These are phyloP conservation scores for Pteropus rufus DNA, from an alignment of 2,797 vertebrate genomes.

Conservation along the genomic window DNA sequence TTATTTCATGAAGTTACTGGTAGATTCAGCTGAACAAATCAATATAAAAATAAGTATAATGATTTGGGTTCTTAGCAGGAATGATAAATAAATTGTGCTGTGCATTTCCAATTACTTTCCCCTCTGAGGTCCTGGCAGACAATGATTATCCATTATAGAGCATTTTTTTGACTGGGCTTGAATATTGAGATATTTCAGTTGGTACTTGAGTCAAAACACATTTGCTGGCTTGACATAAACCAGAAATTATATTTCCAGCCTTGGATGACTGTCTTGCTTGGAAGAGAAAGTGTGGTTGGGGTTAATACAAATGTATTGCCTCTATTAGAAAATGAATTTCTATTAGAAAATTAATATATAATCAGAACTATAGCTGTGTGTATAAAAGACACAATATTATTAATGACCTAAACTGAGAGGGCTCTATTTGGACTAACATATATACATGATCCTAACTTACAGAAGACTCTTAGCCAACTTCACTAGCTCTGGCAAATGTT, in stretches of 20 bases:
- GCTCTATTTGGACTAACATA: not conserved
- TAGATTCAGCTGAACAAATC: not conserved
- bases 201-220: not conserved
- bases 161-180: not conserved
- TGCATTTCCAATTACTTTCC: not conserved
- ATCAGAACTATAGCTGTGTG: not conserved
- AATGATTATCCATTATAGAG: not conserved
- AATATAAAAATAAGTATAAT: not conserved
- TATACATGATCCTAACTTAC: not conserved
- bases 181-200: conserved; percentile 15
- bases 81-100: not conserved
- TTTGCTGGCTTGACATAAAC: conserved; percentile 24
- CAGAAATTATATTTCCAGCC: not conserved
- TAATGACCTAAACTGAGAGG: not conserved
- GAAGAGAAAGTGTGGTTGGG: not conserved
- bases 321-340: conserved; percentile 26
- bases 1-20: not conserved
- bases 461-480: not conserved
- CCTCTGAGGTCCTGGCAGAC: not conserved
- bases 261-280: not conserved
- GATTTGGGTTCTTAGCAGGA: not conserved
- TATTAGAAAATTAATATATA: conserved; percentile 22
- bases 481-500: not conserved
- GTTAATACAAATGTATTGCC: conserved; percentile 22
- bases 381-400: not conserved